phyloP scores from a whole-genome alignment of 1,140 invertebrate genomes.

The Atta cephalotes region DNA sequence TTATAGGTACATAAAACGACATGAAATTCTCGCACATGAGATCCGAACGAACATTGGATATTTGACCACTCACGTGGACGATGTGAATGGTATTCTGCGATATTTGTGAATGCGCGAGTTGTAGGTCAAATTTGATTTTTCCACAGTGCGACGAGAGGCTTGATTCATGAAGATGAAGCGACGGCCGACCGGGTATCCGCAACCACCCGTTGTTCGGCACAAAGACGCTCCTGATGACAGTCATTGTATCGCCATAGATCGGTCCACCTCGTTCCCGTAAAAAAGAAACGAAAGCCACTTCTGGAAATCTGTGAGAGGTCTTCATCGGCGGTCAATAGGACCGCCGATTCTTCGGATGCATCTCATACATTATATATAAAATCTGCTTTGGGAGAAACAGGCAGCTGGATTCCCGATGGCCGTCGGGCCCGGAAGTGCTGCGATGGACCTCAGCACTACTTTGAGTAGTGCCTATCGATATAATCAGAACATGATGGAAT shows the following conservation, averaged over 20 bases:
- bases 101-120: neutral
- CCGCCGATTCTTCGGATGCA: constrained; percentile 29
- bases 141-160: constrained; percentile 1
- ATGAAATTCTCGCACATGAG: neutral
- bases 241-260: constrained; percentile 81
- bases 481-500: constrained; percentile 99
- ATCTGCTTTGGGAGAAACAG: constrained; percentile 56
- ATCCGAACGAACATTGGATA: neutral
- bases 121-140: neutral
- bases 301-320: constrained; percentile 68
- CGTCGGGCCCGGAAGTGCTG: constrained; percentile 77
- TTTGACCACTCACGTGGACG: neutral
- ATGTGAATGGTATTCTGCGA: neutral
- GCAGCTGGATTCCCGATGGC: constrained; percentile 83
- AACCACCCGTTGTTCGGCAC: constrained; percentile 81
- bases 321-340: constrained; percentile 78
- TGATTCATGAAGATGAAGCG: constrained; percentile 75
- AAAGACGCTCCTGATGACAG: constrained; percentile 83
- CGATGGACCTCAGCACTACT: constrained; percentile 96
- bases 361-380: constrained; percentile 29
- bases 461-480: constrained; percentile 92
- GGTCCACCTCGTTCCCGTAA: constrained; percentile 23
- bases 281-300: constrained; percentile 73
- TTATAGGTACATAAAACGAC: neutral
- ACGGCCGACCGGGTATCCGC: constrained; percentile 75